These are phyloP conservation scores for Parnassius mnemosyne DNA, from an alignment of 2,888 invertebrate genomes.

Conservation along the genomic window DNA sequence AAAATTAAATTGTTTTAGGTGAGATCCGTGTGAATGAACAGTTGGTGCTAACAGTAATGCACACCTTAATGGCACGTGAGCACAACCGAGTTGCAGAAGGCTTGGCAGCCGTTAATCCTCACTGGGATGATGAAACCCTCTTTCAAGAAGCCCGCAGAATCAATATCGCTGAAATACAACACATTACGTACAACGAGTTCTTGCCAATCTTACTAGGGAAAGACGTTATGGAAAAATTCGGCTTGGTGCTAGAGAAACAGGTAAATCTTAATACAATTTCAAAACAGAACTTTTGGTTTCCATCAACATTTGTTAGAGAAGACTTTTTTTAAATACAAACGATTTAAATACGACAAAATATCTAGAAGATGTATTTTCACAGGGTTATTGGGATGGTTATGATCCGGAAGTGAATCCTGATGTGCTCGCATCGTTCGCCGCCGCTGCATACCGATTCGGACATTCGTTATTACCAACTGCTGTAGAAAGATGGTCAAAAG, in stretches of 20 bases:
- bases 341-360: neutral
- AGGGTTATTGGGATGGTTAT: conserved; percentile 92
- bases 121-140: conserved; percentile 96
- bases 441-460: conserved; percentile 95
- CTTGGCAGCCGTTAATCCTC: conserved; percentile 90
- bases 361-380: conserved; percentile 34
- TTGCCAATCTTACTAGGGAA: conserved; percentile 93
- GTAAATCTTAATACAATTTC: conserved; percentile 48
- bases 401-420: conserved; percentile 92
- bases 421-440: conserved; percentile 93
- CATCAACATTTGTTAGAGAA: conserved; percentile 3
- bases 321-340: neutral
- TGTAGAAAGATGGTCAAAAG: conserved; percentile 96
- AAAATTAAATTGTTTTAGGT: conserved; percentile 68
- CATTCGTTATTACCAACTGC: conserved; percentile 94
- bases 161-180: conserved; percentile 92
- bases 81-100: conserved; percentile 92
- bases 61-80: conserved; percentile 93
- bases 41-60: conserved; percentile 93
- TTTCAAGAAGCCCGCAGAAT: conserved; percentile 94
- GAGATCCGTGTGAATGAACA: conserved; percentile 97
- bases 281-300: neutral
- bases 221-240: conserved; percentile 95
- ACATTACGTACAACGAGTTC: conserved; percentile 95
- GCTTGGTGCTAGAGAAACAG: conserved; percentile 89